A percentile compares a stretch with the other conserved stretches of the same genome.
phyloP scores from a whole-genome alignment of 2,113 vertebrate species.

The Sinosuthora webbiana region DNA sequence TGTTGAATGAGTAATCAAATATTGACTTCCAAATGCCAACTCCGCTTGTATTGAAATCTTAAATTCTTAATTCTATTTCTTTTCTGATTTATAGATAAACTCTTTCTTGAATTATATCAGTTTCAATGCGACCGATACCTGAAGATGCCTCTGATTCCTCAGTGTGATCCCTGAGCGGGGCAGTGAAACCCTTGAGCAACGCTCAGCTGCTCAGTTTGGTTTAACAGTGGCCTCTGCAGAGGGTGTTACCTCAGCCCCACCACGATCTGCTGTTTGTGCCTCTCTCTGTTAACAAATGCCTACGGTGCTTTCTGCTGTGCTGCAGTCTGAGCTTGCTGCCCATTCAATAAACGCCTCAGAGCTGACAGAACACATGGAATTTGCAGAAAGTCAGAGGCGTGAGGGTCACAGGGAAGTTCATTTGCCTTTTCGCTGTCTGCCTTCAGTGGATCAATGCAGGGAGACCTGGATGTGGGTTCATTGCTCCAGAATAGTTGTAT shows the following conservation, averaged over 20 bases:
- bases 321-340: not conserved
- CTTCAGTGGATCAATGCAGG: not conserved
- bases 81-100: not conserved
- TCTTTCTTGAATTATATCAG: not conserved
- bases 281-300: not conserved
- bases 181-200: not conserved
- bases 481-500: not conserved
- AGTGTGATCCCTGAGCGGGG: not conserved
- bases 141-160: not conserved
- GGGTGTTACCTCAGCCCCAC: not conserved
- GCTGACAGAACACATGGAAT: not conserved
- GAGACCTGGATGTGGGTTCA: not conserved
- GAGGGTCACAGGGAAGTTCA: not conserved
- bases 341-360: not conserved
- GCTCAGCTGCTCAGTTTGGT: not conserved
- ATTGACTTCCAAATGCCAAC: not conserved
- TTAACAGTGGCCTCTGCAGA: not conserved
- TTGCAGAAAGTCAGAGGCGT: not conserved
- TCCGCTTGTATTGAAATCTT: not conserved
- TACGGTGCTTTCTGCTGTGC: not conserved
- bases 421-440: not conserved
- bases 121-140: not conserved
- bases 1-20: not conserved
- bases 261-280: not conserved
- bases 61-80: not conserved